These are phyloP conservation scores for Frankliniella intonsa DNA, from an alignment of 2,888 invertebrate species.

Conservation along the genomic window DNA sequence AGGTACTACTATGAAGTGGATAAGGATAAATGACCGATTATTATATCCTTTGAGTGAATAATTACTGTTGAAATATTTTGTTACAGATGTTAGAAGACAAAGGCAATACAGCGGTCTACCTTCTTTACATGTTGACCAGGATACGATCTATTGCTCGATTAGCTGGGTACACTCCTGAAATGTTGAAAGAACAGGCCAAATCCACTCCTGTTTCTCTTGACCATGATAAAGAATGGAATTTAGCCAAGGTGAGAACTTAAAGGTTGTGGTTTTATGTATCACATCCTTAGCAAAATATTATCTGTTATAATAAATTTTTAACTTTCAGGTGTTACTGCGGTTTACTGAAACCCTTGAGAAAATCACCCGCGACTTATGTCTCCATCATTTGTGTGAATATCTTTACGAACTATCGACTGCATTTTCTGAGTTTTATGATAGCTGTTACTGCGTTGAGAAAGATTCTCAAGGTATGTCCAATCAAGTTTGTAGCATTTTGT, in stretches of 20 bases:
- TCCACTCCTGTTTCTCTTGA: conserved; percentile 62
- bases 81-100: conserved; percentile 90
- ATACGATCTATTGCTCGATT: conserved; percentile 86
- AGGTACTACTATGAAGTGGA: conserved; percentile 49
- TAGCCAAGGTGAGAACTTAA: conserved; percentile 63
- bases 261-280: background rate
- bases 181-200: conserved; percentile 58
- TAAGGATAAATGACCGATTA: background rate
- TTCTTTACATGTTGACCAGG: conserved; percentile 89
- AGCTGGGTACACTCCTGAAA: conserved; percentile 61
- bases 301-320: conserved; percentile 9
- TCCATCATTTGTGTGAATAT: conserved; percentile 91
- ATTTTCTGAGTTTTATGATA: conserved; percentile 96
- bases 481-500: background rate
- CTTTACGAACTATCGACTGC: conserved; percentile 88
- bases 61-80: conserved; percentile 31
- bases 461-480: conserved; percentile 52
- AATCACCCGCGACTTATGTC: conserved; percentile 72
- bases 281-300: background rate
- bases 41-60: background rate
- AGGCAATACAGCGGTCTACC: conserved; percentile 97
- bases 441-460: conserved; percentile 95
- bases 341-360: conserved; percentile 83
- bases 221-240: conserved; percentile 92
- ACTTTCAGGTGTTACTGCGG: conserved; percentile 58